These are phyloP conservation scores for Dendropsophus ebraccatus DNA, from an alignment of 2,113 vertebrate genomes.

Conservation along the genomic window DNA sequence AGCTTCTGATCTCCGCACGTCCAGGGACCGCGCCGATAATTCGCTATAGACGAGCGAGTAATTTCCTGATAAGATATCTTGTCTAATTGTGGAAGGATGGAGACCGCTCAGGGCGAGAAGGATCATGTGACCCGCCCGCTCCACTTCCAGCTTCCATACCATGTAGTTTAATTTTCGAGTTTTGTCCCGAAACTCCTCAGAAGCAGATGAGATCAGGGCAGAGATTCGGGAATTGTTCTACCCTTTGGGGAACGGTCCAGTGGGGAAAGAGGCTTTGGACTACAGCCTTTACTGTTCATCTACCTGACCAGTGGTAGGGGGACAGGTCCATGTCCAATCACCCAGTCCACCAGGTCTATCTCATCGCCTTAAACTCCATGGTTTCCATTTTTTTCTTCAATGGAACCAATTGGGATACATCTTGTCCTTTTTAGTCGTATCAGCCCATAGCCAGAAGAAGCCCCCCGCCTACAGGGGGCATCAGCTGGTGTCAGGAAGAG, in stretches of 20 bases:
- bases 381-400: too few relatives aligned
- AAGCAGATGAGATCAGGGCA: not conserved
- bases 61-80: not conserved
- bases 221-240: not conserved
- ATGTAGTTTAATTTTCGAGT: not conserved
- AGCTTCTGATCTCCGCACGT: not conserved
- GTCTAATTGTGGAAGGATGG: not conserved
- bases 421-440: too few relatives aligned
- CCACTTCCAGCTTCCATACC: not conserved
- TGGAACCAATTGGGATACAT: not conserved
- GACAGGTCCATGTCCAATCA: not conserved
- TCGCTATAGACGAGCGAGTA: not conserved
- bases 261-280: too few relatives aligned
- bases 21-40: not conserved
- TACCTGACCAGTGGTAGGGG: not conserved
- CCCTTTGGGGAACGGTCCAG: not conserved
- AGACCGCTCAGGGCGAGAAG: not conserved
- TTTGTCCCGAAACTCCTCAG: not conserved
- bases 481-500: not conserved
- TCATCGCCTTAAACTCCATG: not conserved
- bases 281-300: too few relatives aligned
- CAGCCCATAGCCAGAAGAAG: too few relatives aligned
- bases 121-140: not conserved
- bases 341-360: too few relatives aligned
- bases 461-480: too few relatives aligned